Base-by-base conservation (phyloP, 2,888 invertebrate genomes). In the Apamea epomidion region DNA sequence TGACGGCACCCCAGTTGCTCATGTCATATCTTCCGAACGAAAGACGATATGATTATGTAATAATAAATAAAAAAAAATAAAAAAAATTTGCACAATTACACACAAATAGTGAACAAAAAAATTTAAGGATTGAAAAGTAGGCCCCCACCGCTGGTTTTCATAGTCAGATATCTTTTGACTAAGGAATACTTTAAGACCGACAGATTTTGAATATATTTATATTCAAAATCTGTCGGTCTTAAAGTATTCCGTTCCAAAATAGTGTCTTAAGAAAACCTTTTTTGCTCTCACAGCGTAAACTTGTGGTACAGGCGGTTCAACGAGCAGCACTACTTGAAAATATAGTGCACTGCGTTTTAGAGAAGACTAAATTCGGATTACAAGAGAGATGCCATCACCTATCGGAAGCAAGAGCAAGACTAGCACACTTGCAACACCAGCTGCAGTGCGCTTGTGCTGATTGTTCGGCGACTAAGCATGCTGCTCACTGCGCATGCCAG, bases 301-400 rank as follows among this genome's bases (percentile, higher is more conserved):
- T 96, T 5, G 92, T 97, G 95, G 91, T 92, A 88, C 97, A 97
- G 93, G 95, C 96, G n/a, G 88, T 92, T 1, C 95, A 96, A 84
- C 91, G 96, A 18, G 97, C 98, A 0, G 97, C 96, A 0, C 98
- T 98, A 91, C 96, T 98, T 0, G 98, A 98, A 86, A 97, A 97
- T 78, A 97, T 98, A 0, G 97, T 97, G 0, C 96, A 97, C 76
- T 98, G 98, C 0, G 97, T 98, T 0, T 97, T 97, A 69, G 96
- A 96, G 64, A 96, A 96, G 90, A 95, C 96, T 0, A 97, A 98
- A 88, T 97, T 97, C 85, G 98, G 98, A 42, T 91, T 98, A 29
- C 94, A 95, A 60, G 98, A 98, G 90, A 98, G 98, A 91, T 97
- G 98, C 74, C 97, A 98, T 90, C 95, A 98, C 64, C 92, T 98